A percentile compares a stretch with the other conserved stretches of the same genome.
phyloP scores from a whole-genome alignment of 2,888 invertebrate species.

The Hypselothyrea guttata region DNA sequence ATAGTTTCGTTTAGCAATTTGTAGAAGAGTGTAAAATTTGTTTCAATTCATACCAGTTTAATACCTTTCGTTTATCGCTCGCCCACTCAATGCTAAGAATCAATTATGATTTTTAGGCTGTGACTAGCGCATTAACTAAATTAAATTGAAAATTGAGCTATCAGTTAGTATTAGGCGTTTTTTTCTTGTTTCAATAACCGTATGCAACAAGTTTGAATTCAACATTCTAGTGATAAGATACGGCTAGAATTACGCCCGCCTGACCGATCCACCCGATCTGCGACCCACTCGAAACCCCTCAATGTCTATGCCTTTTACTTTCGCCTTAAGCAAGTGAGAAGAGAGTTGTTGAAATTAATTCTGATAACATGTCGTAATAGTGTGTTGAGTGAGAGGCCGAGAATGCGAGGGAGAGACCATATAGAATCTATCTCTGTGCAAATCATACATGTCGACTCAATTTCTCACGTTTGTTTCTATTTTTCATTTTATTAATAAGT shows the following conservation, averaged over 20 bases:
- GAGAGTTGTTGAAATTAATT: not conserved
- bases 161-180: constrained; percentile 19
- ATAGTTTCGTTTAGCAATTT: too few relatives aligned
- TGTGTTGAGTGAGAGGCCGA: constrained; percentile 20
- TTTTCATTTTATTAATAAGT: constrained; percentile 26
- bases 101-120: constrained; percentile 3
- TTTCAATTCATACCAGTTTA: too few relatives aligned
- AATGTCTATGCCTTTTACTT: constrained; percentile 39
- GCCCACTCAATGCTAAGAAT: constrained; percentile 5
- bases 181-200: constrained; percentile 17
- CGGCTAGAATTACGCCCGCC: constrained; percentile 1
- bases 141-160: constrained; percentile 39
- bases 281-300: constrained; percentile 3
- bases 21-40: too few relatives aligned
- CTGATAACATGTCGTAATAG: constrained; percentile 19
- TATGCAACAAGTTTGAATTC: constrained; percentile 22
- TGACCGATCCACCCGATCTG: not conserved
- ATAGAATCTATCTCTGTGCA: constrained; percentile 39
- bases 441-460: constrained; percentile 41
- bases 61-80: too few relatives aligned
- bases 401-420: constrained; percentile 10
- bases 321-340: constrained; percentile 31
- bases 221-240: constrained; percentile 42
- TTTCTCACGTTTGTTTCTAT: constrained; percentile 11
- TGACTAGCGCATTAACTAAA: constrained; percentile 31